Evolutionary conservation across 2,888 invertebrate genomes (phyloP).

Genomic region (Lithophane socia): DNA sequence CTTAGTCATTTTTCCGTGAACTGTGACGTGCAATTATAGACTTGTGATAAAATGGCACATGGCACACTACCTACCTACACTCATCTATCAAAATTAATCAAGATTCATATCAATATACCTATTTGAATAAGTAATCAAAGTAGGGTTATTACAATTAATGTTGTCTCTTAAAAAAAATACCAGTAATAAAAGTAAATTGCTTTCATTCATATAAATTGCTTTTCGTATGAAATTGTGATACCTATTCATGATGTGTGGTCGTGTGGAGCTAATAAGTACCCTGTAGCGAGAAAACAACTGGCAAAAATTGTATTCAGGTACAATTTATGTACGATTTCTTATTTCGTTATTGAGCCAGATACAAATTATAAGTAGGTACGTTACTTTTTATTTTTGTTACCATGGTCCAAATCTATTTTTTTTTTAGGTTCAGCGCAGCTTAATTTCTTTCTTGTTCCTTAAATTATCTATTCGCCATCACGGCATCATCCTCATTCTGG

Average conservation of each 20-base stretch:
- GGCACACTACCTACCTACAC: not conserved
- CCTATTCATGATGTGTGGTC: not conserved
- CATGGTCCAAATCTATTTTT: not conserved
- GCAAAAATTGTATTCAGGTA: not conserved
- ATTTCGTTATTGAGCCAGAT: not conserved
- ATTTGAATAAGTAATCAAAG: not conserved
- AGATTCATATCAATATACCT: slow-evolving; percentile 14
- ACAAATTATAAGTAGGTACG: not conserved
- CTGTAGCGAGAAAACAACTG: not conserved
- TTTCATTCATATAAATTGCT: not conserved
- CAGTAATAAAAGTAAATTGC: not conserved
- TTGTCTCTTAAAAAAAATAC: not conserved
- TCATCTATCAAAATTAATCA: slow-evolving; percentile 23
- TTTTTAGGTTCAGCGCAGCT: not conserved
- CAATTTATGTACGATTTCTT: not conserved
- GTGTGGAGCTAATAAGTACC: not conserved
- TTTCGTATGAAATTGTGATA: not conserved
- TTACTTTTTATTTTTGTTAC: not conserved
- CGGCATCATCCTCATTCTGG: not conserved
- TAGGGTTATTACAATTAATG: not conserved
- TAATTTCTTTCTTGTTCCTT: not conserved
- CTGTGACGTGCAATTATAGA: slow-evolving; percentile 8
- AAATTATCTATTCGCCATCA: not conserved
- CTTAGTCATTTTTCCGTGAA: slow-evolving; percentile 38
- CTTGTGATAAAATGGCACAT: slow-evolving; percentile 4